Evolutionary conservation across 2,888 invertebrate species (phyloP), one percentile per base, ranked within the genome.

Genomic region (Gandaritis pyraliata): DNA sequence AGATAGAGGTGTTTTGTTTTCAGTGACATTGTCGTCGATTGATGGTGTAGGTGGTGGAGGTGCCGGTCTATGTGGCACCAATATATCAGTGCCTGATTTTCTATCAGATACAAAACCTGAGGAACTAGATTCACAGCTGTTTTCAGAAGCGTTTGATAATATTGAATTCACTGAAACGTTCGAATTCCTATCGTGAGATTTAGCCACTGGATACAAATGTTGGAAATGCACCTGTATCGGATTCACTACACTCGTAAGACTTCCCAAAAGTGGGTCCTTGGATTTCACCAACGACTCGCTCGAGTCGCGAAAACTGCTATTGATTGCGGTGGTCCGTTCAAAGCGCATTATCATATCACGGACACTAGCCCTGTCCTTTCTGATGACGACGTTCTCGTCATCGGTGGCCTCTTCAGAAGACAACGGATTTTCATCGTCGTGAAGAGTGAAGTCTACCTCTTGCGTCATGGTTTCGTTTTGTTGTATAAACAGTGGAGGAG

Each of bases 131-230:
- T 87, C 90, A 73, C 78, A 88, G 75, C 92, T 91, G 62, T 85
- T 80, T 78, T 90, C 90, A 15, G 92, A 92, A 62, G 87, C 83
- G 69, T 90, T 90, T 7, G 92, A 92, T 71, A 92, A 76, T 73
- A 90, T 86, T 1, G 92, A 93, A 82, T 93, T 93, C 73, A 93
- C 90, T 67, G 92, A 93, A 64, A 90, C 83, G 69, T 87, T 90
- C 13, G 92, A 92, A 78, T 90, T 86, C 68, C 91, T 85, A 69
- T 90, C 88, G 77, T 86, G 88, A 68, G 87, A 80, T 77, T 76
- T 85, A 53, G 80, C 80, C 72, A 83, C 85, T 75, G 91, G 89
- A 55, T 71, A 80, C 65, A 89, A 78, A 73, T 86, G 86, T 68
- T 88, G 87, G 65, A 86, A 87, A 77, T 91, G 86, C 10, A 77